Conservation (phyloP, 1,140 invertebrate species). For the Amphibalanus amphitrite region DNA sequence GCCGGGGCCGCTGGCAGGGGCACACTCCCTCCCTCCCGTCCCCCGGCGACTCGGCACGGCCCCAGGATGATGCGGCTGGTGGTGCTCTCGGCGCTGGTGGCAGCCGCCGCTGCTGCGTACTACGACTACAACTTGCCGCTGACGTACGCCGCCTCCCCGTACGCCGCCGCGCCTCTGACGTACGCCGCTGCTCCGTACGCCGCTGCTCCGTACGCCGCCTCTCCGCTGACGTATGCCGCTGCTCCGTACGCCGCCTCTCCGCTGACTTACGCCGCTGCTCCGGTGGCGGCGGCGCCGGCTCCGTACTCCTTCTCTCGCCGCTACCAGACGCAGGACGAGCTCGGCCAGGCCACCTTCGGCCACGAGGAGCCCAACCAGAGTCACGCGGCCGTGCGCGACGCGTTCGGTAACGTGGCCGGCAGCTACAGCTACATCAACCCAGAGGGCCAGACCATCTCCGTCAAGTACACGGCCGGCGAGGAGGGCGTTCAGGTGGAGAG, state of each 20-base stretch:
- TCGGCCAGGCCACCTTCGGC: slow-evolving; percentile 18
- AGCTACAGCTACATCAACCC: slow-evolving; percentile 27
- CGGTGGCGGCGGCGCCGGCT: slow-evolving; percentile 5
- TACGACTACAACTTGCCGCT: not conserved
- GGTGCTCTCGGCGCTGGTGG: not conserved
- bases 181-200: not conserved
- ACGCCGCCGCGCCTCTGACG: not conserved
- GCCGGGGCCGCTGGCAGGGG: no score
- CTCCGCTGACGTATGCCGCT: not conserved
- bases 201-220: not conserved
- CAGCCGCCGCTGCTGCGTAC: not conserved
- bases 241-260: slow-evolving; percentile 1
- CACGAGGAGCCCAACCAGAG: slow-evolving; percentile 13
- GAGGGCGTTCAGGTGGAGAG: slow-evolving; percentile 21
- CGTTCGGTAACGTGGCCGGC: slow-evolving; percentile 25
- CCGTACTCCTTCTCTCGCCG: slow-evolving; percentile 20
- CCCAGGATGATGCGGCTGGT: not conserved
- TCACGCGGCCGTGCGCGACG: slow-evolving; percentile 17
- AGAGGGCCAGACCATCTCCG: slow-evolving; percentile 22
- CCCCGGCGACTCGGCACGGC: no score
- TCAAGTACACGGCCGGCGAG: slow-evolving; percentile 26
- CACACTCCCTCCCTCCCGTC: not conserved
- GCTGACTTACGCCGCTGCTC: not conserved
- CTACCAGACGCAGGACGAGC: slow-evolving; percentile 39
- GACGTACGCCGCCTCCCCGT: not conserved